phyloP scores from a whole-genome alignment of 2,888 invertebrate species.

The Thereva nobilitata region DNA sequence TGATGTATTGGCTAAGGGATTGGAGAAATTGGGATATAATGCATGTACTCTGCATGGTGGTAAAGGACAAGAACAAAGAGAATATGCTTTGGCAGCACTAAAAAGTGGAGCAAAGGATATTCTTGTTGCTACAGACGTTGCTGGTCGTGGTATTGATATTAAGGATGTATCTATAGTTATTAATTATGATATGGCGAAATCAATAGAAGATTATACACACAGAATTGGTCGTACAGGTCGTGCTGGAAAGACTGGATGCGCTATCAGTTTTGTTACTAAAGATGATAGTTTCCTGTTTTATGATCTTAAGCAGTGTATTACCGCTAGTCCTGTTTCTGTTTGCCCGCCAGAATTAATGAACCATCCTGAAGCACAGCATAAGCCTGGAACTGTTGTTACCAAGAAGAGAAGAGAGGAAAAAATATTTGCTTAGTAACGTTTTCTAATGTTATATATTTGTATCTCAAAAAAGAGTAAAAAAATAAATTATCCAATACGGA shows the following conservation, averaged over 20 bases:
- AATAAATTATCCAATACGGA: too few relatives aligned
- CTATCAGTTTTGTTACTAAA: slow-evolving; percentile 95
- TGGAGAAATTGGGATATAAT: slow-evolving; percentile 96
- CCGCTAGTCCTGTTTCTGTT: slow-evolving; percentile 87
- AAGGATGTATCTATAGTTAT: slow-evolving; percentile 99
- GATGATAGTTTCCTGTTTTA: slow-evolving; percentile 95
- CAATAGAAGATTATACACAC: slow-evolving; percentile 97
- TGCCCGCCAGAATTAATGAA: slow-evolving; percentile 97
- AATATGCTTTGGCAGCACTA: slow-evolving; percentile 94
- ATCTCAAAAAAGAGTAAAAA: background rate
- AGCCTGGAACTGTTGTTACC: slow-evolving; percentile 93
- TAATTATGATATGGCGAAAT: slow-evolving; percentile 99
- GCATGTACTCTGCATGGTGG: slow-evolving; percentile 98
- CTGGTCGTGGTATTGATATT: slow-evolving; percentile 99
- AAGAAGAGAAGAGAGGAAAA: slow-evolving; percentile 93
- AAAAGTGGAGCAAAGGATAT: slow-evolving; percentile 97
- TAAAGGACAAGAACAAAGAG: slow-evolving; percentile 99
- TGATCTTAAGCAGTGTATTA: slow-evolving; percentile 91
- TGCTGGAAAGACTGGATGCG: slow-evolving; percentile 96
- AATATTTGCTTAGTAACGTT: slow-evolving; percentile 76
- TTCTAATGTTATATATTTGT: slow-evolving; percentile 1
- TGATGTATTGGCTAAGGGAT: slow-evolving; percentile 93
- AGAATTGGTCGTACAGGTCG: slow-evolving; percentile 98
- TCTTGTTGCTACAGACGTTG: slow-evolving; percentile 98
- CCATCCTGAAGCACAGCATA: slow-evolving; percentile 97